These are phyloP conservation scores for Tragulus kanchil DNA, from an alignment of 2,113 vertebrate species.

Conservation along the genomic window DNA sequence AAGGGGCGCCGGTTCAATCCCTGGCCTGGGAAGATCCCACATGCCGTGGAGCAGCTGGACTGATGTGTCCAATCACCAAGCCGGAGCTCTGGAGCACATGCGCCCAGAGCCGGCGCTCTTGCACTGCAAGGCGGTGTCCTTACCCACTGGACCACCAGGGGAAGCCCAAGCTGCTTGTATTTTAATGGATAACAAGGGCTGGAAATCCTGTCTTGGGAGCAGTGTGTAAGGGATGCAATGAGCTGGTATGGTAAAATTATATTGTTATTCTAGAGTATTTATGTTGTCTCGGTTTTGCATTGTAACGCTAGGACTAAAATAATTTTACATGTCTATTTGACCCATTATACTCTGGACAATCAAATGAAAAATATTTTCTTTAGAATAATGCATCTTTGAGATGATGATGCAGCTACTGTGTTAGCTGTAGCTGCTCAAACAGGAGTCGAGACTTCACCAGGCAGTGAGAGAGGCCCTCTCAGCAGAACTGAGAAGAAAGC, in stretches of 20 bases:
- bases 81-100: too few relatives aligned
- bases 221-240: fast-evolving
- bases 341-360: not conserved
- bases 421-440: not conserved
- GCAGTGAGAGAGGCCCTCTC: not conserved
- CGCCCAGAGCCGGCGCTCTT: too few relatives aligned
- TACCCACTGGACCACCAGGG: too few relatives aligned
- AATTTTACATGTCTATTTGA: not conserved
- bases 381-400: not conserved
- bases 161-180: not conserved
- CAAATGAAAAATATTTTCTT: not conserved
- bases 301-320: not conserved
- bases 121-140: too few relatives aligned
- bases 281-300: not conserved
- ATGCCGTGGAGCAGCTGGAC: too few relatives aligned
- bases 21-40: too few relatives aligned
- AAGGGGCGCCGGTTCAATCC: too few relatives aligned
- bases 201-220: not conserved
- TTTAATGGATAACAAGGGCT: not conserved
- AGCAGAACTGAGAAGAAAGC: not conserved
- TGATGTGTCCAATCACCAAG: too few relatives aligned
- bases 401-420: not conserved
- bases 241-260: not conserved
- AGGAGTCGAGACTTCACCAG: not conserved
- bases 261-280: not conserved